Evolutionary conservation across 2,113 vertebrate genomes (phyloP), one percentile per base, ranked within the genome.

Genomic region (Solenodon paradoxus): DNA sequence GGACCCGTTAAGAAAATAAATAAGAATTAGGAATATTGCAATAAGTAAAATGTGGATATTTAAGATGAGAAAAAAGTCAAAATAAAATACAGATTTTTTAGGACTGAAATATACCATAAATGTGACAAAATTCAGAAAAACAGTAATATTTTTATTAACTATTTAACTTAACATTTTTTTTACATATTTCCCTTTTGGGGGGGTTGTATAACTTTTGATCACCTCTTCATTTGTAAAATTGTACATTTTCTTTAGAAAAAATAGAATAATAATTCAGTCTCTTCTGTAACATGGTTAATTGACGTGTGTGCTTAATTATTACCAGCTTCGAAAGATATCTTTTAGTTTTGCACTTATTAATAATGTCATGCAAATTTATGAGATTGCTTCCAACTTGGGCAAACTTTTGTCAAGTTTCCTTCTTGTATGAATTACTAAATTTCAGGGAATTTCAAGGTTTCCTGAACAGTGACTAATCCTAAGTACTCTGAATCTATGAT

Each of bases 381-480:
- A 91, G 28, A 68, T 93, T 84, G 3, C 84, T 91, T 96, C 82
- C 32, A 83, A 77, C 71, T 81, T 92, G 16, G 51, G 2, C 49
- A 91, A 66, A 51, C 7, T 2, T 49, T 49, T 91, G 22, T 72
- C 32, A 66, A n/a, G 5, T 81, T 91, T 61, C 19, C 57, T 32
- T 93, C 22, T 49, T 69, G 26, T 53, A 24, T 51, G 30, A 77
- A 28, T 59, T 91, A 1, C 72, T 84, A 69, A 28, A 85, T 88
- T 96, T 88, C 7, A 63, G 11, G 45, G 38, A 79, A 51, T 85
- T 84, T 79, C 35, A 90, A 59, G 9, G 30, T 35, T 90, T 92
- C 9, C 19, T 85, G 35, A 77, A 51, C 53, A 66, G 10, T 88
- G 51, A 75, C 57, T 85, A 28, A 45, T 74, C 5, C 15, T 69